These are phyloP conservation scores for Gallinago paraguaiae DNA, from an alignment of 2,113 vertebrate genomes.

Conservation along the genomic window DNA sequence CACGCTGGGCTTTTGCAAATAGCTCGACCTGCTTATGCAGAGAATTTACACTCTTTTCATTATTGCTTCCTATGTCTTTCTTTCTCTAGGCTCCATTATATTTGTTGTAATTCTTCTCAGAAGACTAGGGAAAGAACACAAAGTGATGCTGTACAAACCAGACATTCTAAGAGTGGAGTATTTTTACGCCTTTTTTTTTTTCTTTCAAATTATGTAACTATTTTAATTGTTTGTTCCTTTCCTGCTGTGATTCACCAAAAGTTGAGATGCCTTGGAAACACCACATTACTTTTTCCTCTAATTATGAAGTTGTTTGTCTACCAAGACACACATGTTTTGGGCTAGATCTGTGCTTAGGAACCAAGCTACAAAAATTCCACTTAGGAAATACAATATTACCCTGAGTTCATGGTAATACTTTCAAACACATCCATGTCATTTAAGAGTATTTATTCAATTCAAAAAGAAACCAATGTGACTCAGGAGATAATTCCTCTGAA, in stretches of 20 bases:
- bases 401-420: not conserved
- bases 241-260: not conserved
- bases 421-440: not conserved
- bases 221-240: not conserved
- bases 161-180: not conserved
- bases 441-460: not conserved
- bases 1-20: not conserved
- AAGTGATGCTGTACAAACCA: not conserved
- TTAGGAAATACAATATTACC: not conserved
- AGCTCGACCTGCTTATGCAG: not conserved
- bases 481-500: not conserved
- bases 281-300: not conserved
- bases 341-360: not conserved
- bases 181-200: not conserved
- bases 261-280: not conserved
- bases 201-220: not conserved
- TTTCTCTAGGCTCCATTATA: not conserved
- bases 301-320: not conserved
- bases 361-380: not conserved
- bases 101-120: not conserved
- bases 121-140: not conserved
- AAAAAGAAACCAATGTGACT: not conserved
- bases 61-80: not conserved
- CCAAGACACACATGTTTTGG: not conserved
- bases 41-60: not conserved